Evolutionary conservation across 2,113 vertebrate genomes (phyloP).

Genomic region (Elgaria multicarinata): DNA sequence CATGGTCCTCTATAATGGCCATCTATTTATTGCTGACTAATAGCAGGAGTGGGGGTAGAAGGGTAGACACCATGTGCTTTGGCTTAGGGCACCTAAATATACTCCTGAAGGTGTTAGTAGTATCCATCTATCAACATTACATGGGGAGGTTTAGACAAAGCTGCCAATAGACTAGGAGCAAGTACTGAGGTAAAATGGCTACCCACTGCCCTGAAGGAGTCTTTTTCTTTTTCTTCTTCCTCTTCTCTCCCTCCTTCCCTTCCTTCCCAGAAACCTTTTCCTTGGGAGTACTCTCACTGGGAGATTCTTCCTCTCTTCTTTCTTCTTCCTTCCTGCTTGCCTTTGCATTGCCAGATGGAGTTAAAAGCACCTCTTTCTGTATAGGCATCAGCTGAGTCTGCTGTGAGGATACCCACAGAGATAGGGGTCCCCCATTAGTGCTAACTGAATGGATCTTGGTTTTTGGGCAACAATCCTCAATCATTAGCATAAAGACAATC

Average conservation of each 20-base stretch:
- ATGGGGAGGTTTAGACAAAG: background rate
- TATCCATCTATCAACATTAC: background rate
- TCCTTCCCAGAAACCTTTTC: background rate
- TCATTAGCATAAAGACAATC: background rate
- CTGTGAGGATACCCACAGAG: background rate
- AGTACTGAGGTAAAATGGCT: background rate
- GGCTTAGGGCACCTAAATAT: background rate
- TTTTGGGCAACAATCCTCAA: background rate
- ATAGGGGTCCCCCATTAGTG: background rate
- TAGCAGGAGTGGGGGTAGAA: background rate
- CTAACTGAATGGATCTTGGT: background rate
- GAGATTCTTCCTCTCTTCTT: background rate
- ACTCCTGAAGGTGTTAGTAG: background rate
- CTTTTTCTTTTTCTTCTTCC: background rate
- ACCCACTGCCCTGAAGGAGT: background rate
- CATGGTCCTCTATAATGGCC: conserved; percentile 33
- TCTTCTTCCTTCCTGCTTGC: background rate
- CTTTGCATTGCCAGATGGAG: background rate
- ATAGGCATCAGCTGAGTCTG: background rate
- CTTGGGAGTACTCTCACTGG: background rate
- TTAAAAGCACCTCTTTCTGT: background rate
- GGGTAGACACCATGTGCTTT: fast-evolving
- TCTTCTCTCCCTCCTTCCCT: background rate
- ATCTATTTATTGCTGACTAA: conserved; percentile 37
- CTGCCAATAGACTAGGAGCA: background rate